Evolutionary conservation across 2,113 vertebrate species (phyloP), one percentile per base, ranked within the genome.

Genomic region (Chaetura pelagica): DNA sequence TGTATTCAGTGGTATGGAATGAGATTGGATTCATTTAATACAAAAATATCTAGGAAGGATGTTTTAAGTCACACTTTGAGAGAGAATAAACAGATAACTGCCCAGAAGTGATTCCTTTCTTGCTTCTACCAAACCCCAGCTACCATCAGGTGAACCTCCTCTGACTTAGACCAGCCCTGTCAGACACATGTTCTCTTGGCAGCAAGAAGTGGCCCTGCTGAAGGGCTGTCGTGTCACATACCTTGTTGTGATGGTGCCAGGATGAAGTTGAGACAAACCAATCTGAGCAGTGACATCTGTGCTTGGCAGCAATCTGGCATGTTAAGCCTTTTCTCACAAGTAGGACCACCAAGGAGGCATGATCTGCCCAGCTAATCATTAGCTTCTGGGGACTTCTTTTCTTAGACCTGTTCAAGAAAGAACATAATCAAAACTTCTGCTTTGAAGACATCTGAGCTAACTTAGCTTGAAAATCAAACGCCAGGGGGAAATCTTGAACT

Each of bases 21-120:
- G 81, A 96, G 96, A 96, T 71, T 67, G 59, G 81, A 71, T 91
- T 89, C 21, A 87, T 97, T 96, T 84, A 61, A 93, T 94, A 90
- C 93, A 91, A 75, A 81, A 85, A 52, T 90, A 78, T 63, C 68
- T 83, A 66, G 55, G 64, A 77, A 81, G 69, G 76, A 66, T 89
- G 49, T 79, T 91, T 90, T 46, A 26, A 86, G 71, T 72, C 69
- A 79, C 6, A 12, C 79, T 63, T 38, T 58, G 79, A 62, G 74
- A 84, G 34, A 64, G 46, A 62, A 52, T 52, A 69, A 63, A 23
- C 19, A 69, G 52, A 22, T 26, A 64, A 63, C 84, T 84, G 59
- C 54, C 49, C 52, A 80, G 84, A 87, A 38, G 7, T 15, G 5
- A 61, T 26, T 42, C 38, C 40, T 23, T 71, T 61, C 62, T 54